Conservation (phyloP, 2,113 vertebrate species). For the Catharus fuscescens region DNA sequence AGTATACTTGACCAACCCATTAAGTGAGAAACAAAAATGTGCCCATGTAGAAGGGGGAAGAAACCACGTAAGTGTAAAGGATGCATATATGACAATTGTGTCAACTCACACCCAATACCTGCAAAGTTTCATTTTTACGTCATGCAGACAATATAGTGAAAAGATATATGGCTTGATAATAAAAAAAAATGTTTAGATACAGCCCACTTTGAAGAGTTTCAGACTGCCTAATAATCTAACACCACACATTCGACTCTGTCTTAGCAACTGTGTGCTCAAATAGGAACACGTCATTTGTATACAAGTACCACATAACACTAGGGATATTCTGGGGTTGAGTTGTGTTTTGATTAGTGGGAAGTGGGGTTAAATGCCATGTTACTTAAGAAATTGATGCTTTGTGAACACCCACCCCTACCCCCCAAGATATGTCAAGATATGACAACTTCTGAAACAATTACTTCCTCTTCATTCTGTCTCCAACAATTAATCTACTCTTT, state of each 20-base stretch:
- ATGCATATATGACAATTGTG: background rate
- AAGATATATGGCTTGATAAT: background rate
- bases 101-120: background rate
- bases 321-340: background rate
- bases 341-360: background rate
- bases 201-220: background rate
- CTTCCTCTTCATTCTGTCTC: background rate
- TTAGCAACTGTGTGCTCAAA: background rate
- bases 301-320: background rate
- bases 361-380: background rate
- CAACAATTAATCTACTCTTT: background rate
- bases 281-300: background rate
- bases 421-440: background rate
- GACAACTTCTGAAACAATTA: constrained; percentile 36
- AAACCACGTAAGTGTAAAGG: background rate
- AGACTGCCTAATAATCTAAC: background rate
- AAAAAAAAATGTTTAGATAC: background rate
- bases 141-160: background rate
- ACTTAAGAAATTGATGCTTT: background rate
- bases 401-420: background rate
- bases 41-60: background rate
- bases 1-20: background rate
- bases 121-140: background rate
- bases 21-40: background rate
- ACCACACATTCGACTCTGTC: background rate